Conservation (phyloP, 2,113 vertebrate species). For the Ochotona princeps region DNA sequence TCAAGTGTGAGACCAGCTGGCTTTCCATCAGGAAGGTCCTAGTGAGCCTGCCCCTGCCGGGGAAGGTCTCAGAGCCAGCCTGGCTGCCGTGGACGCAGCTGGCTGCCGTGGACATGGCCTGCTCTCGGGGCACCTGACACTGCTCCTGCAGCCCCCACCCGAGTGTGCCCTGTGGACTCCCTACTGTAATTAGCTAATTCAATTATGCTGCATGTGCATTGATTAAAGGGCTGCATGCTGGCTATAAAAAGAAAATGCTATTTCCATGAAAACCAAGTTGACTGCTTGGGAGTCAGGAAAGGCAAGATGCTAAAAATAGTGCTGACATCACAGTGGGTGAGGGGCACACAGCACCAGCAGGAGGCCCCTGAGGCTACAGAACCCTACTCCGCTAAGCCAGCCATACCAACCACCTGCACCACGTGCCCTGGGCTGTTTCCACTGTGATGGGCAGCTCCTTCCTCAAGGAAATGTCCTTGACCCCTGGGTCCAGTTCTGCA, state of each 20-base stretch:
- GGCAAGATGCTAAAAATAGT: accelerated
- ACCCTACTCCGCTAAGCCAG: too few species aligned
- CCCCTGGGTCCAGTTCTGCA: too few species aligned
- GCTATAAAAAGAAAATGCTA: neutral
- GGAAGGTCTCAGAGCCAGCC: neutral
- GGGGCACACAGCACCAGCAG: too few species aligned
- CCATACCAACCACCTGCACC: too few species aligned
- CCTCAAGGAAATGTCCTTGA: neutral
- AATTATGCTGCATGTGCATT: neutral
- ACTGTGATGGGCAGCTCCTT: neutral
- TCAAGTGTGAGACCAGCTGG: too few species aligned
- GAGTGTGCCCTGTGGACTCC: neutral
- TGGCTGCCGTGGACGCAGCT: neutral
- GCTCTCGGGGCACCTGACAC: neutral
- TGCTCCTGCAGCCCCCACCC: neutral
- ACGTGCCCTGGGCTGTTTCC: too few species aligned
- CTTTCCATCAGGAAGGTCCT: too few species aligned
- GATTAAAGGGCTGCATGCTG: neutral
- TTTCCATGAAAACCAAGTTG: neutral
- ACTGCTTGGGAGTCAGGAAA: neutral
- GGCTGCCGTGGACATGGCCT: neutral
- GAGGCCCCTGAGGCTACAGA: too few species aligned
- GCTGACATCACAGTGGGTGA: accelerated
- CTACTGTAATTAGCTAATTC: neutral
- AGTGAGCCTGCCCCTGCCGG: neutral